Conservation (phyloP, 2,113 vertebrate species). For the Gila orcuttii region DNA sequence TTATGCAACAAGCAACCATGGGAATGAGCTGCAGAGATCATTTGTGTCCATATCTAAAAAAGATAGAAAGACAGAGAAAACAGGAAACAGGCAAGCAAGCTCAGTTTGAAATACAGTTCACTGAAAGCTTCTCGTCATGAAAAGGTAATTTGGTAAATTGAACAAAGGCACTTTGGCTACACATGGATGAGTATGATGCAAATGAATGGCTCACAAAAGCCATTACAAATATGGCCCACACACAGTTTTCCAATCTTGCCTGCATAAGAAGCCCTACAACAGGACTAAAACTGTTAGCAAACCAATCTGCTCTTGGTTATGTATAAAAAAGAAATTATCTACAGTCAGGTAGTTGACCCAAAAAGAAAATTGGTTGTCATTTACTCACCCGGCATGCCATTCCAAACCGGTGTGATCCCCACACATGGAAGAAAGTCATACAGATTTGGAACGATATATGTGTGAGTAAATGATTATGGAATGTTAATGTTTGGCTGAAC, state of each 20-base stretch:
- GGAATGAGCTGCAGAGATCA: background rate
- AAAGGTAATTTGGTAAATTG: constrained; percentile 33
- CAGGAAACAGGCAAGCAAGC: background rate
- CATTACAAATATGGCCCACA: background rate
- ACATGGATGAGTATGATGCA: constrained; percentile 21
- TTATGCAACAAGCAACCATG: constrained; percentile 1
- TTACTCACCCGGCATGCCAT: background rate
- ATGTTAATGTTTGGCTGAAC: background rate
- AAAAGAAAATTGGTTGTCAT: background rate
- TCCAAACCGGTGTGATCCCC: background rate
- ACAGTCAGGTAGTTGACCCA: background rate
- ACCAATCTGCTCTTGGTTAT: background rate
- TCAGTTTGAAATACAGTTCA: background rate
- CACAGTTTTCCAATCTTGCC: constrained; percentile 6
- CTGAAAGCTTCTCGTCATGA: constrained; percentile 6
- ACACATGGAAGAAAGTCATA: background rate
- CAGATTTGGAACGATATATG: background rate
- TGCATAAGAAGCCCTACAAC: background rate
- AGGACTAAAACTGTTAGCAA: background rate
- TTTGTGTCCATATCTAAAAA: constrained; percentile 35
- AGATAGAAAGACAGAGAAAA: background rate
- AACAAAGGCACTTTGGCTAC: constrained; percentile 18
- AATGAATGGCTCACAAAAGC: constrained; percentile 13
- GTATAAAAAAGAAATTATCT: background rate
- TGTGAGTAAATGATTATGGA: background rate